Evolutionary conservation across 2,797 vertebrate species (phyloP).

Genomic region (Limnodromus scolopaceus): DNA sequence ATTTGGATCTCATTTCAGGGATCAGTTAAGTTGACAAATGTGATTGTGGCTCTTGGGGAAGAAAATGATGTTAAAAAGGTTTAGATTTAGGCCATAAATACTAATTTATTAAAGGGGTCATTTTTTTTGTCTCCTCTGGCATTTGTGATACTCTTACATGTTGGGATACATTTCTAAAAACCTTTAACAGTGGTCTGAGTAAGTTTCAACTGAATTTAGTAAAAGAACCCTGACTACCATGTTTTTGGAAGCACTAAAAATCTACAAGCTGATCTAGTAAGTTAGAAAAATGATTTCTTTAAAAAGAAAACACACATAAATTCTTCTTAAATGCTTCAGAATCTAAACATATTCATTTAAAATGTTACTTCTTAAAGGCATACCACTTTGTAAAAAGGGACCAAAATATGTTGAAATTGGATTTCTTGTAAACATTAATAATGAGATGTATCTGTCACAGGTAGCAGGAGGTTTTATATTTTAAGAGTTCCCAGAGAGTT

Average conservation of each 20-base stretch:
- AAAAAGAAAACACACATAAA: not conserved
- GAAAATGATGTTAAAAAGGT: not conserved
- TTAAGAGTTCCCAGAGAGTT: not conserved
- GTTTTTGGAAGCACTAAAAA: not conserved
- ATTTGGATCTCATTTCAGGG: conserved; percentile 18
- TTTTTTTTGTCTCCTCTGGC: not conserved
- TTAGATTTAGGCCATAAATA: not conserved
- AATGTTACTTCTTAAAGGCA: not conserved
- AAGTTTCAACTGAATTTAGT: not conserved
- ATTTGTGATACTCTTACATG: not conserved
- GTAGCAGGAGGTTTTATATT: not conserved
- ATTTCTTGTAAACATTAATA: not conserved
- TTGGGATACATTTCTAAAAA: not conserved
- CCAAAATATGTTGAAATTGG: not conserved
- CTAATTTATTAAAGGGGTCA: not conserved
- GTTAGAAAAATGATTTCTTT: not conserved
- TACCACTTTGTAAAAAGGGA: not conserved
- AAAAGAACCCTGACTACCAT: not conserved
- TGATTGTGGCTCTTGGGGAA: not conserved
- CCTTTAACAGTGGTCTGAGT: not conserved
- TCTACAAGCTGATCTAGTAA: not conserved
- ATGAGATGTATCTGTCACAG: not conserved
- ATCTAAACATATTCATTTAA: not conserved
- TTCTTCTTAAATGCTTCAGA: not conserved
- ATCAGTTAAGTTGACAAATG: conserved; percentile 19